phyloP scores from a whole-genome alignment of 2,888 invertebrate species.

The Chymomyza procnemis region DNA sequence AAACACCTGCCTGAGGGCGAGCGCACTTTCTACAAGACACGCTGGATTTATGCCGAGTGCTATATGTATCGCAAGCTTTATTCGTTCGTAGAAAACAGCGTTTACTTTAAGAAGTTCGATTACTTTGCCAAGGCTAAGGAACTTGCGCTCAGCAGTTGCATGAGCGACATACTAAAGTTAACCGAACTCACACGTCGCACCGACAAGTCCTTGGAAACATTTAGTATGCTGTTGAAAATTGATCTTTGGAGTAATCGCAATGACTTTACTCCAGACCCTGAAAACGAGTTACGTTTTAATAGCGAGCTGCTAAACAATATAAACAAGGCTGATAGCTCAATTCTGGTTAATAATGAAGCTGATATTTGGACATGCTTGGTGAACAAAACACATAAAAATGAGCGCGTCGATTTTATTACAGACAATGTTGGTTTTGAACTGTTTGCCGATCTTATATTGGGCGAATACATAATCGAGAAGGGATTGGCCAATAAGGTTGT shows the following conservation, averaged over 20 bases:
- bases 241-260: slow-evolving; percentile 97
- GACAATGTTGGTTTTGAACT: slow-evolving; percentile 97
- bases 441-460: slow-evolving; percentile 91
- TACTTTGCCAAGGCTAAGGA: slow-evolving; percentile 88
- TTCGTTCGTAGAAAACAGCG: slow-evolving; percentile 83
- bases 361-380: slow-evolving; percentile 80
- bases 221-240: slow-evolving; percentile 68
- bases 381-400: slow-evolving; percentile 37
- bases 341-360: slow-evolving; percentile 83
- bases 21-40: slow-evolving; percentile 84
- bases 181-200: slow-evolving; percentile 42
- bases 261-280: slow-evolving; percentile 84
- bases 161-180: slow-evolving; percentile 52
- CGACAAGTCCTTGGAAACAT: slow-evolving; percentile 28
- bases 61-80: slow-evolving; percentile 89
- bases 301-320: slow-evolving; percentile 81
- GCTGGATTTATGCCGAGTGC: slow-evolving; percentile 94
- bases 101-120: slow-evolving; percentile 83
- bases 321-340: slow-evolving; percentile 80
- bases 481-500: slow-evolving; percentile 83
- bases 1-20: slow-evolving; percentile 75
- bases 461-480: slow-evolving; percentile 85
- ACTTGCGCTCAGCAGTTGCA: slow-evolving; percentile 79
- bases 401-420: slow-evolving; percentile 87
- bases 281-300: slow-evolving; percentile 80